Base-by-base conservation (phyloP, 2,113 vertebrate species). In the Epinephelus fuscoguttatus region DNA sequence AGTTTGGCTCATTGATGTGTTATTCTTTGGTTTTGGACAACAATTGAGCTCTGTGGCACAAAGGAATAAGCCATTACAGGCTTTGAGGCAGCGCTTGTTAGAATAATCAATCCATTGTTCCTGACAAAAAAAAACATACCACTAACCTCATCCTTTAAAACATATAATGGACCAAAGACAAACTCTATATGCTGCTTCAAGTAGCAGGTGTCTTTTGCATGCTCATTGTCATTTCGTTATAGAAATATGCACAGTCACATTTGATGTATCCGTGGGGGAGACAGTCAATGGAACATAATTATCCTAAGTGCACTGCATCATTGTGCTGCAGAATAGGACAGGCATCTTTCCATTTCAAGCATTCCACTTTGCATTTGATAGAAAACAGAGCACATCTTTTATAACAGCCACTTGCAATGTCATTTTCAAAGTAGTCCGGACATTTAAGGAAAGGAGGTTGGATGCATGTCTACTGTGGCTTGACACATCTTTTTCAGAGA, bases 271-370 rank as follows among this genome's bases (percentile, higher is more conserved):
- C 52, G 6, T 78, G 76, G 72, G 63, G 67, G 73, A 56, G 80
- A 62, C 72, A 45, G 75, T 84, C 84, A 78, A 27, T 19, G 62
- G 15, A 85, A 79, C 71, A 72, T 83, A 82, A 91, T 90, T 86
- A 89, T 62, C 67, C 52, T 81, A 85, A 86, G 87, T 90, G 87
- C 83, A 85, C 83, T 75, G 79, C 70, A 82, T 89, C 79, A 71
- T 82, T 87, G 77, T 89, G 70, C 75, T 64, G 83, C 85, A 87
- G 72, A 80, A 68, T 18, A 59, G 64, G 27, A 72, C 66, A 64
- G 60, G 18, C 70, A 25, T 73, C 63, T 82, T 83, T 87, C 66
- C 73, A 78, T 80, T 86, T 84, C 75, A 76, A 79, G 72, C 70
- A 37, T 62, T 63, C 53, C 56, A 37, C 77, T 79, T 84, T 82